Base-by-base conservation (phyloP, 2,113 vertebrate genomes). In the Channa maculata region DNA sequence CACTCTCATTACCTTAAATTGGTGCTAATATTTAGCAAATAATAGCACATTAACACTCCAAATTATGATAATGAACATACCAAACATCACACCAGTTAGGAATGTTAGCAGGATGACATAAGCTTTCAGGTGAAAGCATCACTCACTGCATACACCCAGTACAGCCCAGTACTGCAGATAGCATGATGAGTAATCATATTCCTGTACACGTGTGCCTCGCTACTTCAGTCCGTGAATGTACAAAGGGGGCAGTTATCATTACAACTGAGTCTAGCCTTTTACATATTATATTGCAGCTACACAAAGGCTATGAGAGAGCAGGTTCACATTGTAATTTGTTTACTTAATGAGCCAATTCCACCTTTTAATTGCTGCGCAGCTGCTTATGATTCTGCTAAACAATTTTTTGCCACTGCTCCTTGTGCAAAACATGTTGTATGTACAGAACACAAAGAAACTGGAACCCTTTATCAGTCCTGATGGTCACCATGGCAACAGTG, bases 401-500 rank as follows among this genome's bases (percentile, higher is more conserved):
- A 58, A 75, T 24, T 54, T 43, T 75, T 34, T 76, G 51, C 11
- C 14, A 24, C 13, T 77, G 72, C 50, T 65, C 15, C 59, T 69
- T 38, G 14, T 43, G 53, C 46, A 63, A 82, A 82, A 69, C 73
- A 82, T 83, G 72, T 59, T 80, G 65, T 51, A 51, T 70, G 84
- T 61, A 59, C 79, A 60, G 52, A 83, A 67, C 59, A 84, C 55
- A 77, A 79, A 59, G 53, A 73, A 75, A 71, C 72, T 61, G 53
- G n/a, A 73, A 61, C 65, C 45, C 74, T 85, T 75, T 84, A 80
- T 77, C 70, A 57, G 12, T 3, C 63, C 70, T 51, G 78, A 15
- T 86, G 68, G 82, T 91, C 65, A 15, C 91, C 85, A 88, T 92
- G 63, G 87, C 78, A 92, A 90, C 90, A 80, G 78, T 71, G 65